Evolutionary conservation across 2,888 invertebrate genomes (phyloP).

Genomic region (Hirudinaria manillensis): DNA sequence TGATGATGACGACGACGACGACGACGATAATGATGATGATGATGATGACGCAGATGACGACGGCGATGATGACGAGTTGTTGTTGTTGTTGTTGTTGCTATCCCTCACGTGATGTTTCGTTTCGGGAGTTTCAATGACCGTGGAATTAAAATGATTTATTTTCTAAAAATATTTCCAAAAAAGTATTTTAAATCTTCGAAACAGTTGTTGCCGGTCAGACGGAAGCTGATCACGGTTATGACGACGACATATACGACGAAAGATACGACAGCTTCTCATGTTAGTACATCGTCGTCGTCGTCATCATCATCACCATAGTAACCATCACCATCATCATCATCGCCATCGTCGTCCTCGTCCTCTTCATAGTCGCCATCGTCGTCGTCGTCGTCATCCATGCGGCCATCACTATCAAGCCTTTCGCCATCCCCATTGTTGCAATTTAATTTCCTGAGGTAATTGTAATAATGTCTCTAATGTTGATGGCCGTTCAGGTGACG

Average conservation of each 20-base stretch:
- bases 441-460: neutral
- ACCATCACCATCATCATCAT: neutral
- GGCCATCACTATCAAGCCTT: neutral
- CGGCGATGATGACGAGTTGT: slow-evolving; percentile 23
- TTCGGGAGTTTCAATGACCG: no score
- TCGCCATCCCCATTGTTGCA: neutral
- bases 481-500: slow-evolving; percentile 1
- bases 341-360: neutral
- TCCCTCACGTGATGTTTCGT: no score
- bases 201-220: slow-evolving; percentile 8
- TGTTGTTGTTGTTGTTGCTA: no score
- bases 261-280: slow-evolving; percentile 15
- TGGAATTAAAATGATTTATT: no score
- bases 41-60: slow-evolving; percentile 27
- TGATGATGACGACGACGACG: slow-evolving; percentile 29
- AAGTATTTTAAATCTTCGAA: no score
- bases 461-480: slow-evolving; percentile 9
- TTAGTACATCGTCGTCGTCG: slow-evolving; percentile 2
- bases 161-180: no score
- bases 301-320: neutral
- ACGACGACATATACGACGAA: slow-evolving; percentile 15
- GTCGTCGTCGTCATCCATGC: neutral
- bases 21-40: slow-evolving; percentile 27
- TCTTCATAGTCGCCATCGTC: neutral
- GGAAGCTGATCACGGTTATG: slow-evolving; percentile 18